These are phyloP conservation scores for Morelia viridis DNA, from an alignment of 2,797 vertebrate genomes.

Conservation along the genomic window DNA sequence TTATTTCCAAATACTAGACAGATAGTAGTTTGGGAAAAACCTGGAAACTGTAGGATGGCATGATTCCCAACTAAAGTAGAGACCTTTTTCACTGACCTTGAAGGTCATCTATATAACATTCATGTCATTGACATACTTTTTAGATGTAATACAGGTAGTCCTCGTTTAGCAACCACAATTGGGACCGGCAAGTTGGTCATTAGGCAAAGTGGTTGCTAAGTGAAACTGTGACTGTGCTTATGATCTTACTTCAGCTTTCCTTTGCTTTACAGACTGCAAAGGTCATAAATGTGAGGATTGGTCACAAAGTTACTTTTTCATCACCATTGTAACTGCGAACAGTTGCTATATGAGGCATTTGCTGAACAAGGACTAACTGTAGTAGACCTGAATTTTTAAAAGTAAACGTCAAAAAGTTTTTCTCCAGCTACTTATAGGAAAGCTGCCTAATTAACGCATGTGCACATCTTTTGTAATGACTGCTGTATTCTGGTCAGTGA, in stretches of 20 bases:
- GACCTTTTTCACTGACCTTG: neutral
- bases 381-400: neutral
- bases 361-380: neutral
- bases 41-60: conserved; percentile 4
- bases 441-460: neutral
- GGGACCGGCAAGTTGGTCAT: no score
- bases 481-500: neutral
- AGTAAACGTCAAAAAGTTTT: neutral
- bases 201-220: no score
- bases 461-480: neutral
- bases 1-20: conserved; percentile 34
- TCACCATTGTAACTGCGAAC: neutral
- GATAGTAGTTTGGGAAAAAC: conserved; percentile 6
- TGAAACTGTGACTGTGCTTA: no score
- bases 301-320: neutral
- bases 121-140: neutral
- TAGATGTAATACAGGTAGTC: no score
- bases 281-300: neutral
- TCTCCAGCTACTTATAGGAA: neutral
- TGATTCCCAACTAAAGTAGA: neutral
- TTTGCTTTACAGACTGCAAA: no score
- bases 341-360: neutral
- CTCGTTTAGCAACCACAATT: no score
- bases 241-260: no score
- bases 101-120: neutral